phyloP scores from a whole-genome alignment of 2,888 invertebrate species.

The Xestia c-nigrum region DNA sequence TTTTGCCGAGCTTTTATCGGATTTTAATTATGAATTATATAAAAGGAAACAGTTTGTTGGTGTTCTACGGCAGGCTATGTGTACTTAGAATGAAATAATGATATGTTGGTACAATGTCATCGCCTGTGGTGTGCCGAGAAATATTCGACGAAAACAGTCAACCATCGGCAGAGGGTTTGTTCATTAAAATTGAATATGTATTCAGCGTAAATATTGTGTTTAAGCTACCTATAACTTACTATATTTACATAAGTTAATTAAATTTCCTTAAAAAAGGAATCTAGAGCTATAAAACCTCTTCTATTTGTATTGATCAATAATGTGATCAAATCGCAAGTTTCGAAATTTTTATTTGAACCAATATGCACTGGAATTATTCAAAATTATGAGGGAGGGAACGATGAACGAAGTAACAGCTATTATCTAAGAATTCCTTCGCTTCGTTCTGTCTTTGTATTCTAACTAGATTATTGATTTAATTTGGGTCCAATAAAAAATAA shows the following conservation, averaged over 20 bases:
- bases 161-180: slow-evolving; percentile 95
- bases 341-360: not conserved
- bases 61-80: slow-evolving; percentile 44
- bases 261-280: not conserved
- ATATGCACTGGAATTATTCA: not conserved
- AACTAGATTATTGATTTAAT: slow-evolving; percentile 29
- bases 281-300: not conserved
- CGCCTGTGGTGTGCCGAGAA: slow-evolving; percentile 94
- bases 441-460: not conserved
- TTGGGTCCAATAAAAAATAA: not conserved
- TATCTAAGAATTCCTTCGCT: not conserved
- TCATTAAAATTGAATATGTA: slow-evolving; percentile 51
- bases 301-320: slow-evolving; percentile 21
- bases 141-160: slow-evolving; percentile 96
- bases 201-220: slow-evolving; percentile 37
- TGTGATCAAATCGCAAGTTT: not conserved
- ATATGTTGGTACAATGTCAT: slow-evolving; percentile 81
- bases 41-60: slow-evolving; percentile 45
- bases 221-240: not conserved
- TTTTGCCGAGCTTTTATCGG: slow-evolving; percentile 45
- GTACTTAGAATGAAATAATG: slow-evolving; percentile 74
- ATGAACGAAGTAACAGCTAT: not conserved
- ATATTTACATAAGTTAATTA: accelerated
- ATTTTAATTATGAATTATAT: slow-evolving; percentile 60
- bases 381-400: no score